Base-by-base conservation (phyloP, 2,888 invertebrate genomes). In the Orthosia gothica region DNA sequence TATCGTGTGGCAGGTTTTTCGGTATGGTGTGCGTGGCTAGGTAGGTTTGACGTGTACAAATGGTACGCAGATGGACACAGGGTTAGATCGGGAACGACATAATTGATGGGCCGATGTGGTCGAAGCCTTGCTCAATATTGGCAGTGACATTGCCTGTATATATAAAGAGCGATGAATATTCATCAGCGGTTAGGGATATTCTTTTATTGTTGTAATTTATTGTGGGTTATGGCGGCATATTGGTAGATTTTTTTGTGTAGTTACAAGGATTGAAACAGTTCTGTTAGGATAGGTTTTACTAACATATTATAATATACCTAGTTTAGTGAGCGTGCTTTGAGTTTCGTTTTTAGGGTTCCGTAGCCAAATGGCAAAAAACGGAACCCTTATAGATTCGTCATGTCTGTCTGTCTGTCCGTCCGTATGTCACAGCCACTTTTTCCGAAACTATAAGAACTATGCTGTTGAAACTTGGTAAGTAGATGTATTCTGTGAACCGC, bases 21-120 rank as follows among this genome's bases (percentile, higher is more conserved):
- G 73, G 74, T 77, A 81, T 74, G 79, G 80, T 85, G 86, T 85
- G 86, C 72, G 82, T 80, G 81, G 86, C 84, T 89, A 84, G 90
- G 89, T 90, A 85, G 85, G 88, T 87, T 89, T 94, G 94, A 94
- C 94, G 91, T 89, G 90, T 92, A 95, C 93, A 94, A 94, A 95
- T 94, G 92, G 92, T 87, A 89, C 89, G 89, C 93, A 94, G 94
- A 94, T 94, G 93, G 94, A 94, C 94, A 93, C 89, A 86, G 93
- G 93, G 93, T 93, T 93, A 93, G 94, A 93, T 94, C 93, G 91
- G 89, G 91, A 91, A 92, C 89, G 94, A 93, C 94, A 92, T 94
- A 94, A 95, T 95, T 93, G 94, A 95, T 94, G 93, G 92, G 87
- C 85, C 89, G 88, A 88, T 91, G 92, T 87, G 92, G 91, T 89